Evolutionary conservation across 2,113 vertebrate species (phyloP).

Genomic region (Oryzias melastigma): DNA sequence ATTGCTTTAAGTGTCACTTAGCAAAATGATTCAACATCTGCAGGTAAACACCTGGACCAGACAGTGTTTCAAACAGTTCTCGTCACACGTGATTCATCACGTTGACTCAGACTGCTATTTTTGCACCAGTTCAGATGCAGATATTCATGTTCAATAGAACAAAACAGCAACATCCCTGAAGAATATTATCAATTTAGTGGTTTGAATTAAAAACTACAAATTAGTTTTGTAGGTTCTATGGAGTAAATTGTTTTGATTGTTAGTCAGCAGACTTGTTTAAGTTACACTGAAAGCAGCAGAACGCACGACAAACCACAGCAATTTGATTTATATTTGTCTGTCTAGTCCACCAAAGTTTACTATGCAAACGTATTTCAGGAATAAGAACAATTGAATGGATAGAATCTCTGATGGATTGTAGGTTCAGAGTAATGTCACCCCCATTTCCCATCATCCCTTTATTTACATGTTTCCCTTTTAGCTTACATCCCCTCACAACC

Average conservation of each 20-base stretch:
- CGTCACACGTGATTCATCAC: background rate
- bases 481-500: no score
- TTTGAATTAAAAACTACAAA: conserved; percentile 26
- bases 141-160: conserved; percentile 5
- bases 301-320: conserved; percentile 36
- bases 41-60: background rate
- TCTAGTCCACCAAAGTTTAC: conserved; percentile 30
- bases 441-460: no score
- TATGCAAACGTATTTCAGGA: conserved; percentile 43
- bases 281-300: conserved; percentile 45
- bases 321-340: conserved; percentile 15
- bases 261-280: conserved; percentile 36
- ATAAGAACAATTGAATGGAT: conserved; percentile 36
- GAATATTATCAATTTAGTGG: conserved; percentile 4
- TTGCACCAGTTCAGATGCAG: conserved; percentile 5
- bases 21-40: background rate
- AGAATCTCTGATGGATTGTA: conserved; percentile 18
- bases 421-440: no score
- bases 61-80: conserved; percentile 4
- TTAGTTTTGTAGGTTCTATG: conserved; percentile 24
- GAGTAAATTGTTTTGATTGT: conserved; percentile 44
- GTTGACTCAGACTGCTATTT: conserved; percentile 14
- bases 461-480: no score
- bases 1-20: conserved; percentile 1
- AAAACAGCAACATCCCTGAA: background rate